Conservation (phyloP, 2,888 invertebrate species). For the Platycnemis pennipes region DNA sequence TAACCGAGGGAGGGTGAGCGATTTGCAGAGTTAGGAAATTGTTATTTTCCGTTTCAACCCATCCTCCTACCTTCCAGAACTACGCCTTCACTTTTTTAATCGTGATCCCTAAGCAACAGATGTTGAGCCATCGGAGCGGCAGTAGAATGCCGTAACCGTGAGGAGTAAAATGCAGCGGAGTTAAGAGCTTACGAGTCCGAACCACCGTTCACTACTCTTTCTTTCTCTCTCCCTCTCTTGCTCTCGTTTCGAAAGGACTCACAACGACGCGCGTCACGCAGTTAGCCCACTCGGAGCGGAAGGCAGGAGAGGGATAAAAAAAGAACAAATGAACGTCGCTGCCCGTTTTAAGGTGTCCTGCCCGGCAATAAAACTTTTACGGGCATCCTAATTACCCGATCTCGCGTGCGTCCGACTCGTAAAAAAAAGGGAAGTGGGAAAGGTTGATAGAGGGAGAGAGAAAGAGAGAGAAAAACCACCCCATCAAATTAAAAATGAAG, state of each 20-base stretch:
- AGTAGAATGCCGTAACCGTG: too few species aligned
- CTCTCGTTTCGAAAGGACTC: neutral
- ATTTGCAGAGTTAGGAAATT: too few species aligned
- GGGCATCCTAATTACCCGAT: neutral
- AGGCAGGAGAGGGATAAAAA: neutral
- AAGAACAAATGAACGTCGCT: neutral
- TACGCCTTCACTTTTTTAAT: too few species aligned
- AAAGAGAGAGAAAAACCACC: neutral
- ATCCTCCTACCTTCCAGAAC: too few species aligned
- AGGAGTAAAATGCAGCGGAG: neutral
- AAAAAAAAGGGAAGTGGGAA: neutral
- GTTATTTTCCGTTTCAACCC: too few species aligned
- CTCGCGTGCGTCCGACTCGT: neutral
- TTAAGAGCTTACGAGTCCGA: neutral
- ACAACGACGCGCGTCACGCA: neutral
- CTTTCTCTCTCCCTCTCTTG: too few species aligned
- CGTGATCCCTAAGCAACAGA: too few species aligned
- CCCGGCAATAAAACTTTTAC: neutral
- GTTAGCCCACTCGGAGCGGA: neutral
- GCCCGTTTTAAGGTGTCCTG: neutral
- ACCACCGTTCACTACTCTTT: too few species aligned
- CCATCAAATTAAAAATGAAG: neutral
- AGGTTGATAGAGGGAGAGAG: neutral
- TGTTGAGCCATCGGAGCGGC: too few species aligned
- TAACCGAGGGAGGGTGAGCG: too few species aligned